A percentile compares a stretch with the other conserved stretches of the same genome.
Evolutionary conservation across 2,113 vertebrate species (phyloP).

Genomic region (Rallus limicola): DNA sequence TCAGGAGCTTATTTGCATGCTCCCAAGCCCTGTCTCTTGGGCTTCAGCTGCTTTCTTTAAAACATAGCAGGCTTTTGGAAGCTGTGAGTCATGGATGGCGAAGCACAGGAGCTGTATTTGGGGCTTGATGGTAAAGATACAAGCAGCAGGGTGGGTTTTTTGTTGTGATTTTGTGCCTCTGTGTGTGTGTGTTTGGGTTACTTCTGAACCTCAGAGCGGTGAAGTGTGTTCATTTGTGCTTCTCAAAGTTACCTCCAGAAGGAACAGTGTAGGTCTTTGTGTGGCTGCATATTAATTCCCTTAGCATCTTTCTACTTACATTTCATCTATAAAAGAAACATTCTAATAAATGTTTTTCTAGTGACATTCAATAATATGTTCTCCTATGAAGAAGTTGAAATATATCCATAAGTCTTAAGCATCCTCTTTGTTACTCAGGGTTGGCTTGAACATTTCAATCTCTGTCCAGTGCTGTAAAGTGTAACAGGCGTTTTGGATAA

Average conservation of each 20-base stretch:
- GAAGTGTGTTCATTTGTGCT: neutral
- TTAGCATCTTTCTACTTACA: neutral
- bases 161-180: neutral
- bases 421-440: neutral
- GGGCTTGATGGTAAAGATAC: conserved; percentile 13
- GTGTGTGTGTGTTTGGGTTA: neutral
- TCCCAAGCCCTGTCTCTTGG: neutral
- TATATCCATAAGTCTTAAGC: conserved; percentile 2
- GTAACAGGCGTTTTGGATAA: neutral
- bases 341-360: conserved; percentile 21
- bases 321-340: conserved; percentile 10
- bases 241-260: neutral
- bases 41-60: neutral
- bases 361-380: neutral
- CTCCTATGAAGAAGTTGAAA: conserved; percentile 6
- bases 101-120: neutral
- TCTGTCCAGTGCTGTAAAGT: conserved; percentile 52
- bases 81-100: neutral
- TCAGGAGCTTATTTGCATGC: neutral
- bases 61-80: neutral
- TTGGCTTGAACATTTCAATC: conserved; percentile 13
- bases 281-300: neutral
- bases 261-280: conserved; percentile 17
- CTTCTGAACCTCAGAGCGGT: neutral
- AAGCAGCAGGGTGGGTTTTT: neutral